Conservation (phyloP, 2,888 invertebrate genomes). For the Agrochola macilenta region DNA sequence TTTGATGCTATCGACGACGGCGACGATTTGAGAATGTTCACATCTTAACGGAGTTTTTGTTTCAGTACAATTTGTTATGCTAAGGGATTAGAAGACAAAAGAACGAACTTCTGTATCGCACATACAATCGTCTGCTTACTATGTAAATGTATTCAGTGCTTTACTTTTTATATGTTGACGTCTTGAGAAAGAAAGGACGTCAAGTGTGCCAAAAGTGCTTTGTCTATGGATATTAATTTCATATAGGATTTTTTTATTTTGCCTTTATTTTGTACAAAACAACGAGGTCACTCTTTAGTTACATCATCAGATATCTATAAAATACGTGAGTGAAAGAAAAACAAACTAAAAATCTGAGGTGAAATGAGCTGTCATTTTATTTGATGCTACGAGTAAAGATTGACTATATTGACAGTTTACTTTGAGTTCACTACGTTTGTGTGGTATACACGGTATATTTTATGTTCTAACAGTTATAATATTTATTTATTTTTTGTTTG, state of each 20-base stretch:
- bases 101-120: constrained; percentile 31
- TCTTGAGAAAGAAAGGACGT: constrained; percentile 2
- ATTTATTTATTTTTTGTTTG: no score
- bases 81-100: constrained; percentile 45
- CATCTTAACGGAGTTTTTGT: constrained; percentile 65
- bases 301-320: not conserved
- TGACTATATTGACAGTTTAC: no score
- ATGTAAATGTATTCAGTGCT: constrained; percentile 58
- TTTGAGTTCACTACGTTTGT: no score
- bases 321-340: not conserved
- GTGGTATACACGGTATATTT: no score
- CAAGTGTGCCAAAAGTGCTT: not conserved
- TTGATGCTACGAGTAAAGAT: no score
- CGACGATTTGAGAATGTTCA: constrained; percentile 71
- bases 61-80: constrained; percentile 54
- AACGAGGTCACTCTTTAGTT: not conserved
- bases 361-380: no score
- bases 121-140: constrained; percentile 45
- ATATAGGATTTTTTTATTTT: not conserved
- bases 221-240: not conserved
- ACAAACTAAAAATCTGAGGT: no score
- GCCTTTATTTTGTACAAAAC: not conserved
- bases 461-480: no score
- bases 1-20: constrained; percentile 47
- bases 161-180: constrained; percentile 53